Conservation (phyloP, 2,797 vertebrate species). For the Microhierax caerulescens region DNA sequence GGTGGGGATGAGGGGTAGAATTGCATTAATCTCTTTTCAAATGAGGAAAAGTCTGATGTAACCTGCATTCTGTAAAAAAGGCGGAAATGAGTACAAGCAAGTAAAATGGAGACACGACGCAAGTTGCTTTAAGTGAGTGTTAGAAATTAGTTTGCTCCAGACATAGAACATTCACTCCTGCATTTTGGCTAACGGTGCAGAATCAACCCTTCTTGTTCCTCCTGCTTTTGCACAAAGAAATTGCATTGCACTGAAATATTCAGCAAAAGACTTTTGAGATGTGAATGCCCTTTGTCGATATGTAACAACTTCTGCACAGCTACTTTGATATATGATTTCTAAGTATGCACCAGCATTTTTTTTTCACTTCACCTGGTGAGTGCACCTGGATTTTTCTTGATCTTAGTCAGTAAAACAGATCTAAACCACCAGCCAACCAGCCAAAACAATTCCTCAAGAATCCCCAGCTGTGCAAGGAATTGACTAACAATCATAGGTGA, state of each 20-base stretch:
- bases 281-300: not conserved
- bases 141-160: not conserved
- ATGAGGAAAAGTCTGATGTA: not conserved
- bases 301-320: not conserved
- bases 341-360: fast-evolving
- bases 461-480: not conserved
- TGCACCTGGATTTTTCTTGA: not conserved
- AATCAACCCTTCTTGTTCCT: not conserved
- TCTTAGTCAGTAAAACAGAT: not conserved
- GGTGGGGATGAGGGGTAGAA: too few relatives aligned
- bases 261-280: not conserved
- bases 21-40: not conserved
- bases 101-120: not conserved
- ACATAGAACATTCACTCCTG: fast-evolving
- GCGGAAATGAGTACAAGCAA: not conserved
- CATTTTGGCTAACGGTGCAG: not conserved
- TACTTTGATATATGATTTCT: not conserved
- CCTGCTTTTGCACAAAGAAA: not conserved
- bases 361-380: not conserved
- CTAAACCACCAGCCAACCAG: not conserved
- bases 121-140: not conserved
- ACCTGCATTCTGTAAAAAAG: not conserved
- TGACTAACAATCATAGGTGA: not conserved
- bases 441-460: not conserved
- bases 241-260: not conserved